A percentile compares a stretch with the other conserved stretches of the same genome.
These are phyloP conservation scores for Amorpha juglandis DNA, from an alignment of 2,888 invertebrate species.

Conservation along the genomic window DNA sequence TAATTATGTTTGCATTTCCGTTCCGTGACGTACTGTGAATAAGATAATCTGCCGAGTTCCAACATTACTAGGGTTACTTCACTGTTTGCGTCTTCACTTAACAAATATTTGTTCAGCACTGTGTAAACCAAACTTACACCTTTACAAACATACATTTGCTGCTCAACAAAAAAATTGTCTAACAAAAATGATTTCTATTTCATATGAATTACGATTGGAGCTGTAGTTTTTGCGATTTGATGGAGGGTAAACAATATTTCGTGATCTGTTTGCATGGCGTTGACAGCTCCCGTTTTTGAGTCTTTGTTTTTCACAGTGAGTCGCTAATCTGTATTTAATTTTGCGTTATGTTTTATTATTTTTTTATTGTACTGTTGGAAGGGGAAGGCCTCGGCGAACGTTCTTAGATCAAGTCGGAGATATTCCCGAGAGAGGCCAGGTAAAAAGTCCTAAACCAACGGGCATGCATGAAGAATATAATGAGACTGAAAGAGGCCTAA, in stretches of 20 bases:
- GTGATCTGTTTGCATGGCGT: conserved; percentile 41
- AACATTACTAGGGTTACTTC: conserved; percentile 61
- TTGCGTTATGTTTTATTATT: conserved; percentile 36
- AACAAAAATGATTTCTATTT: conserved; percentile 30
- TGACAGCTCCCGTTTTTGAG: conserved; percentile 71
- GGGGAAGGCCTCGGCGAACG: too few species aligned
- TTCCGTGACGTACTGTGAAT: conserved; percentile 50
- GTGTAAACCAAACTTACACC: conserved; percentile 61
- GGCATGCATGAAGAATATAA: too few species aligned
- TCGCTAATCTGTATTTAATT: conserved; percentile 63
- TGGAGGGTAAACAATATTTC: conserved; percentile 32
- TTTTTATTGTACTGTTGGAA: too few species aligned
- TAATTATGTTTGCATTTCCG: conserved; percentile 45
- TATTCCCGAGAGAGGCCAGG: too few species aligned
- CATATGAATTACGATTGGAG: conserved; percentile 22
- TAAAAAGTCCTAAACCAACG: too few species aligned
- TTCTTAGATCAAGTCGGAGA: too few species aligned
- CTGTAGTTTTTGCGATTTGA: conserved; percentile 34
- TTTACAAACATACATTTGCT: conserved; percentile 45
- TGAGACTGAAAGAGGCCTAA: too few species aligned
- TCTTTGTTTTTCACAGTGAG: conserved; percentile 66
- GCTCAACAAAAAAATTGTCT: conserved; percentile 24
- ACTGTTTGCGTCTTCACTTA: conserved; percentile 60
- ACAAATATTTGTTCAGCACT: conserved; percentile 71
- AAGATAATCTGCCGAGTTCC: conserved; percentile 61